phyloP scores from a whole-genome alignment of 1,140 invertebrate genomes.

The Ditylenchus dipsaci region DNA sequence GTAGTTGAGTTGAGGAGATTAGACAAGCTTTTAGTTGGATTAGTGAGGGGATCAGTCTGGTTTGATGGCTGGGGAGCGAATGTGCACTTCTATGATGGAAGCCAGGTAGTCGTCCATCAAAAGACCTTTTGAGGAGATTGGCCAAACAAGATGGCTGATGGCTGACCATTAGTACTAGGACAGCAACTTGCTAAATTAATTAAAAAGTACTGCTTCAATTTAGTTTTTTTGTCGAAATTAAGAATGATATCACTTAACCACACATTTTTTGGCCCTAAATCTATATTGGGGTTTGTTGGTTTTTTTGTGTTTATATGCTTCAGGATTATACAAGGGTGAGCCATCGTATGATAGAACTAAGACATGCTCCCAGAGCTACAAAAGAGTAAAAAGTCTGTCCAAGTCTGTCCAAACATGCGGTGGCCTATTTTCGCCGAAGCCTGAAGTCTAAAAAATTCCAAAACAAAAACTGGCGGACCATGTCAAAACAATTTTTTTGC shows the following conservation, averaged over 20 bases:
- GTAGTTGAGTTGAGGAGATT: constrained; percentile 11
- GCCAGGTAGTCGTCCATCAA: constrained; percentile 26
- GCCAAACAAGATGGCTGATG: constrained; percentile 22
- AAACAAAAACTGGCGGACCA: too few relatives aligned
- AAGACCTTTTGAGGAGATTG: constrained; percentile 13
- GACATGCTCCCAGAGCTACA: too few relatives aligned
- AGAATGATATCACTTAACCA: neutral
- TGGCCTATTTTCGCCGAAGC: too few relatives aligned
- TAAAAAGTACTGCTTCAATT: neutral
- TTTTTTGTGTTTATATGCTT: too few relatives aligned
- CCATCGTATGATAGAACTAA: too few relatives aligned
- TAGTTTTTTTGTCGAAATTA: neutral
- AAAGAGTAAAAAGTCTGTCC: too few relatives aligned
- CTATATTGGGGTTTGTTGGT: too few relatives aligned
- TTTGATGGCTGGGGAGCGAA: constrained; percentile 7
- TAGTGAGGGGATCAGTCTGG: constrained; percentile 7
- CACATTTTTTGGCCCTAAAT: too few relatives aligned
- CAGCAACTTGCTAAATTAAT: constrained; percentile 15
- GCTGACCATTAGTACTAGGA: constrained; percentile 10
- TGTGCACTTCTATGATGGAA: constrained; percentile 22
- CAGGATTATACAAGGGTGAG: too few relatives aligned
- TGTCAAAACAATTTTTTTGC: too few relatives aligned
- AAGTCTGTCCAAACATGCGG: too few relatives aligned
- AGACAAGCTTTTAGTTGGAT: constrained; percentile 19
- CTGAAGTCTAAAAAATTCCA: too few relatives aligned